Evolutionary conservation across 2,888 invertebrate species (phyloP), one percentile per base, ranked within the genome.

Genomic region (Myopa tessellatipennis): DNA sequence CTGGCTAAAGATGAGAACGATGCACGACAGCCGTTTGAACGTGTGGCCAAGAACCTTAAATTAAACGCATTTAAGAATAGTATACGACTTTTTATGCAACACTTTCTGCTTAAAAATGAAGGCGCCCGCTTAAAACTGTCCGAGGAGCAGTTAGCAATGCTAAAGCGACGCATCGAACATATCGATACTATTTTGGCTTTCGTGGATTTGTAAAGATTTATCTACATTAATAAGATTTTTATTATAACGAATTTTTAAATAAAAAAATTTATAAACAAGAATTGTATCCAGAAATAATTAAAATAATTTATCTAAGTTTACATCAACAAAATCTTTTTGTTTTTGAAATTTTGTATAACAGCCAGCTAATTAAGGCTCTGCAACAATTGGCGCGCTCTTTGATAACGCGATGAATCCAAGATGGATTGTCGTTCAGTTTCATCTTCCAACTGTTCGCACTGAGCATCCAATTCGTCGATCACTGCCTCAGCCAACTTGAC

Each of bases 41-140:
- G 94, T 77, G 92, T 97, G 73, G 91, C 94, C 0, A 91, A 92
- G 76, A 92, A 95, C 0, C 91, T 93, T 0, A 95, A 96, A 86
- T 90, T 97, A 12, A 93, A 93, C 85, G 91, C 94, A 84, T 95
- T 98, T 82, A 92, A 95, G 76, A 96, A 97, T 86, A 95, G 96
- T 82, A 89, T 98, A 4, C 90, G 94, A 67, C 89, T 98, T 10
- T 98, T 98, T 86, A 93, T 98, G 85, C 94, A 94, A 85, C 96
- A 97, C 88, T 98, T 98, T 84, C 88, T 98, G 36, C 86, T 96
- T 4, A 93, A 92, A 83, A 92, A 93, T 83, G 90, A 92, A 4
- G 91, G 91, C 4, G 90, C 90, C 18, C 90, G 90, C 40, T 79
- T 85, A 1, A 86, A 86, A 36, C 70, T 89, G 4, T 78, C 82